phyloP scores from a whole-genome alignment of 2,113 vertebrate genomes.

The Fukomys damarensis region DNA sequence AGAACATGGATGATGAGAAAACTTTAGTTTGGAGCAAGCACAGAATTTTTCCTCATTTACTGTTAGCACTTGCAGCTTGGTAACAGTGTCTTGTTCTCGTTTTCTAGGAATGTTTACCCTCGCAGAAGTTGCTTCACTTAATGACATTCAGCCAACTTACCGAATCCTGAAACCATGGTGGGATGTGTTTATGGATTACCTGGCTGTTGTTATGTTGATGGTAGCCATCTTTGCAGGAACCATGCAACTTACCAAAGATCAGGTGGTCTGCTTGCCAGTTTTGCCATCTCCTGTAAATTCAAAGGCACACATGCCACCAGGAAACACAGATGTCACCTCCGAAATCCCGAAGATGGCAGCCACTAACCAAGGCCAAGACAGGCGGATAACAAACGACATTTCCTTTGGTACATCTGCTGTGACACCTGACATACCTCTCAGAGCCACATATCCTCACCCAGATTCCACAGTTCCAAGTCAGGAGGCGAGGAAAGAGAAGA shows the following conservation, averaged over 20 bases:
- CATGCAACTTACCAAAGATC: constrained; percentile 99
- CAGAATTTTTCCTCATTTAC: not conserved
- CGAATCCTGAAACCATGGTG: constrained; percentile 99
- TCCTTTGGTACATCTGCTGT: constrained; percentile 87
- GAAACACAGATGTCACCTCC: constrained; percentile 79
- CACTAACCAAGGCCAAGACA: constrained; percentile 79
- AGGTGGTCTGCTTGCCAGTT: constrained; percentile 97
- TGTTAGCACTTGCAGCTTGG: not conserved
- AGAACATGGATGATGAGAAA: not conserved
- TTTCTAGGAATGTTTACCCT: constrained; percentile 99
- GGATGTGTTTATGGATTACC: constrained; percentile 99
- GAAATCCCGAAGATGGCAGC: constrained; percentile 76
- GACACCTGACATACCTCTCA: constrained; percentile 86
- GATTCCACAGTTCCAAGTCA: constrained; percentile 83
- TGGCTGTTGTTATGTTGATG: constrained; percentile 98
- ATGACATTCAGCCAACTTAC: constrained; percentile 98
- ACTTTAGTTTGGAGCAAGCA: not conserved
- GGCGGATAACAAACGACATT: constrained; percentile 77
- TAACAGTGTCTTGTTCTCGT: constrained; percentile 75
- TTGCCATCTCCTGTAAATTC: constrained; percentile 89
- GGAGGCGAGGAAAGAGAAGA: constrained; percentile 86
- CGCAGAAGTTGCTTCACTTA: constrained; percentile 98
- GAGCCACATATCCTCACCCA: constrained; percentile 84
- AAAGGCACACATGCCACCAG: constrained; percentile 81
- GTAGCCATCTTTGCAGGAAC: constrained; percentile 99